Conservation (phyloP, 2,113 vertebrate genomes). For the Microtus pennsylvanicus region DNA sequence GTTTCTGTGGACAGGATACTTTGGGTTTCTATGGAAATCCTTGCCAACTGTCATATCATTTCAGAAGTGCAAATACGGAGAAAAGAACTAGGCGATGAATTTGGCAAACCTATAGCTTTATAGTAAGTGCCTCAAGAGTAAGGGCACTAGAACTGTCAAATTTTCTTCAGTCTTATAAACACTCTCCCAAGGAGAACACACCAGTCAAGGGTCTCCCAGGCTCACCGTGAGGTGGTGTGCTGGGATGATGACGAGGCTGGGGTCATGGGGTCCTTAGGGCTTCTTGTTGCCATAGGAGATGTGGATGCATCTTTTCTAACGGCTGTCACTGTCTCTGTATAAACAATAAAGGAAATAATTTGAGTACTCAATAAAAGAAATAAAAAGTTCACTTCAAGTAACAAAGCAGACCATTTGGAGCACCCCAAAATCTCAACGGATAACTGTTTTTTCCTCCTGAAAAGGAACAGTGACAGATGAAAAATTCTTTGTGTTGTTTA, state of each 20-base stretch:
- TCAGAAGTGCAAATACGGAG: slow-evolving; percentile 77
- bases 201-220: slow-evolving; percentile 57
- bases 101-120: slow-evolving; percentile 71
- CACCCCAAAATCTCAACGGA: neutral
- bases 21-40: slow-evolving; percentile 78
- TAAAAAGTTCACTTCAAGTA: slow-evolving; percentile 23
- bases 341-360: slow-evolving; percentile 76
- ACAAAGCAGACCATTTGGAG: slow-evolving; percentile 12
- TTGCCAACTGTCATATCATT: slow-evolving; percentile 82
- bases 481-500: slow-evolving; percentile 39
- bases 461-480: slow-evolving; percentile 33
- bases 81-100: slow-evolving; percentile 79
- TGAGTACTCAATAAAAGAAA: slow-evolving; percentile 48
- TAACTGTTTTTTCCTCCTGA: neutral
- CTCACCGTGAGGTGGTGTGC: slow-evolving; percentile 82
- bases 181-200: slow-evolving; percentile 74
- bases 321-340: slow-evolving; percentile 75
- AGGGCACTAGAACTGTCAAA: slow-evolving; percentile 46
- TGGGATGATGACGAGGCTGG: slow-evolving; percentile 72
- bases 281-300: slow-evolving; percentile 85
- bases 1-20: slow-evolving; percentile 81
- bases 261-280: slow-evolving; percentile 69
- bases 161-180: slow-evolving; percentile 71
- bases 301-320: slow-evolving; percentile 86
- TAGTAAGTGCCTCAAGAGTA: neutral